phyloP scores from a whole-genome alignment of 2,888 invertebrate genomes.

The Apantesis nais region DNA sequence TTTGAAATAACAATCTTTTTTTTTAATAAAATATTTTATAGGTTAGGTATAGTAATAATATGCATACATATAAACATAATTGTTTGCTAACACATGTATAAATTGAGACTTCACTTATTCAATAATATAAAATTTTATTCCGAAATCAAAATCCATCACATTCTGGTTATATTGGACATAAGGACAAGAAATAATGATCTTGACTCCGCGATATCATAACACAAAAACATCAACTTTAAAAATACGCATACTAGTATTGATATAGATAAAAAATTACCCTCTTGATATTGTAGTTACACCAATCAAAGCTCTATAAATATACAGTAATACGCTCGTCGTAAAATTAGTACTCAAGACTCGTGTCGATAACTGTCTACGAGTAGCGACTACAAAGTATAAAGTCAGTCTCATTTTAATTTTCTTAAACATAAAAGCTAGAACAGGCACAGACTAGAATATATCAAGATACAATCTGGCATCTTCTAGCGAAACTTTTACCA shows the following conservation, averaged over 20 bases:
- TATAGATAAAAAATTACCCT: no score
- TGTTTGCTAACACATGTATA: background rate
- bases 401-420: background rate
- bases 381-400: background rate
- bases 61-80: background rate
- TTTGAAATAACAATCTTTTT: background rate
- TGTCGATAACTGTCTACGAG: background rate
- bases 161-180: no score
- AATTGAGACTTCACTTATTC: background rate
- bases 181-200: background rate
- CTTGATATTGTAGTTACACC: no score
- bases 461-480: background rate
- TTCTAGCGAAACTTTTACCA: background rate
- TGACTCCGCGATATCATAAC: background rate
- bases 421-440: background rate
- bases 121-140: background rate
- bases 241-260: no score
- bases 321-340: background rate
- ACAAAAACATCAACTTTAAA: background rate
- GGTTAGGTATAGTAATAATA: background rate
- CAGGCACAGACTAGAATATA: background rate
- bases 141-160: background rate
- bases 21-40: background rate
- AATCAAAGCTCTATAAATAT: background rate
- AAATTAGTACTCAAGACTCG: background rate